Percentiles rank a stretch among this genome's conserved stretches.
Evolutionary conservation across 1,140 invertebrate genomes (phyloP).

Genomic region (Phenacoccus solenopsis): DNA sequence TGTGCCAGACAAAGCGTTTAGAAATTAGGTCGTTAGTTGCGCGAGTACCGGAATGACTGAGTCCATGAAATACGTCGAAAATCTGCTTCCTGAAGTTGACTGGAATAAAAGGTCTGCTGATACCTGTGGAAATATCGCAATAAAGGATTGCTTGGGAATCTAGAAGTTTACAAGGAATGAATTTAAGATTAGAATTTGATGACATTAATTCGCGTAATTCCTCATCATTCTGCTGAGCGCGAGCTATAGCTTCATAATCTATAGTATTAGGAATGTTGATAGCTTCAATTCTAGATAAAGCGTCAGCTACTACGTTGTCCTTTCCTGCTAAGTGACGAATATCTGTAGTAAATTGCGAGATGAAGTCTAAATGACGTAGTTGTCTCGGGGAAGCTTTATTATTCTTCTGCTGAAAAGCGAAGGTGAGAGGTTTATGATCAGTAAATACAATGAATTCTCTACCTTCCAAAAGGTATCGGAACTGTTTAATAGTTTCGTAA

Average conservation of each 20-base stretch:
- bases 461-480: conserved; percentile 35
- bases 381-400: conserved; percentile 26
- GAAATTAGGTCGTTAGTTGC: no score
- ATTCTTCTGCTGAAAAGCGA: conserved; percentile 28
- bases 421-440: conserved; percentile 33
- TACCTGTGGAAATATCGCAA: no score
- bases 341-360: conserved; percentile 24
- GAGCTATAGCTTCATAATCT: no score
- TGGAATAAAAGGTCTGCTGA: no score
- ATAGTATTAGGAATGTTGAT: background rate
- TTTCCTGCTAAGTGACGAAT: background rate
- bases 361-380: conserved; percentile 30
- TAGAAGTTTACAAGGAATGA: no score
- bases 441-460: conserved; percentile 30
- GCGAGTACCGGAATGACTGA: no score
- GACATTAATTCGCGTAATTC: no score
- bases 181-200: no score
- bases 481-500: conserved; percentile 34
- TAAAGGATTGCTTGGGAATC: no score
- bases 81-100: no score
- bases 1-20: no score
- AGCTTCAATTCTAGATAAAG: background rate
- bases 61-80: no score
- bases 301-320: conserved; percentile 6
- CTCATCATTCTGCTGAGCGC: background rate